Evolutionary conservation across 2,797 vertebrate species (phyloP).

Genomic region (Tokudaia tokunoshimensis): DNA sequence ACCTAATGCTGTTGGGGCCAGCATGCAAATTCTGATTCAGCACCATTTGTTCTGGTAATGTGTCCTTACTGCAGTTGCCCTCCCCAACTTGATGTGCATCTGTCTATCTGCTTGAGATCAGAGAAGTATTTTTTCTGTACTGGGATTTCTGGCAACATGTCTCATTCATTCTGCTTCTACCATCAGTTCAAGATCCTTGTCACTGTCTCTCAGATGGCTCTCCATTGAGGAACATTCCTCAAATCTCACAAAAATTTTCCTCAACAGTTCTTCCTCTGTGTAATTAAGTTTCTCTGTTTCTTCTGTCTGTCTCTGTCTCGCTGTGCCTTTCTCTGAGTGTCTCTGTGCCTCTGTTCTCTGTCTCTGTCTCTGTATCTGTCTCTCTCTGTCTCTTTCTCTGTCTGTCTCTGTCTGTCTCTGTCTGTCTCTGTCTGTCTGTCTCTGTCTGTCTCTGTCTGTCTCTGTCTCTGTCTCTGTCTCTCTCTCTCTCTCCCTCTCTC

Average conservation of each 20-base stretch:
- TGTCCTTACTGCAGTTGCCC: neutral
- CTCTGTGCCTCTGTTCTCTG: no score
- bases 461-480: neutral
- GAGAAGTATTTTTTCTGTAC: conserved; percentile 62
- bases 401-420: neutral
- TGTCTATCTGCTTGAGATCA: conserved; percentile 48
- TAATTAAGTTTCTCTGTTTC: conserved; percentile 78
- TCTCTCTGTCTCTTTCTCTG: no score
- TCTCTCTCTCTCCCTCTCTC: no score
- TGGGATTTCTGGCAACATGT: conserved; percentile 49
- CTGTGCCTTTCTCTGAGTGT: neutral
- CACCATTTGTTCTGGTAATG: neutral
- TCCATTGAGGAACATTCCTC: conserved; percentile 74
- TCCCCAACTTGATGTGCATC: neutral
- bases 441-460: neutral
- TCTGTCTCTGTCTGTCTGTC: neutral
- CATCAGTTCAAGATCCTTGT: conserved; percentile 46
- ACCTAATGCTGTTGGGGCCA: neutral
- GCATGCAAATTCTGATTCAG: conserved; percentile 51
- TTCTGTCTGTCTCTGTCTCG: neutral
- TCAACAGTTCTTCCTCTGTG: conserved; percentile 77
- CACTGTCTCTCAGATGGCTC: conserved; percentile 68
- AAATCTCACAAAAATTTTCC: conserved; percentile 70
- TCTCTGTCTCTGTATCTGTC: neutral
- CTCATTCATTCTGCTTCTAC: conserved; percentile 62